phyloP scores from a whole-genome alignment of 2,797 vertebrate species.

The Tragelaphus eurycerus region DNA sequence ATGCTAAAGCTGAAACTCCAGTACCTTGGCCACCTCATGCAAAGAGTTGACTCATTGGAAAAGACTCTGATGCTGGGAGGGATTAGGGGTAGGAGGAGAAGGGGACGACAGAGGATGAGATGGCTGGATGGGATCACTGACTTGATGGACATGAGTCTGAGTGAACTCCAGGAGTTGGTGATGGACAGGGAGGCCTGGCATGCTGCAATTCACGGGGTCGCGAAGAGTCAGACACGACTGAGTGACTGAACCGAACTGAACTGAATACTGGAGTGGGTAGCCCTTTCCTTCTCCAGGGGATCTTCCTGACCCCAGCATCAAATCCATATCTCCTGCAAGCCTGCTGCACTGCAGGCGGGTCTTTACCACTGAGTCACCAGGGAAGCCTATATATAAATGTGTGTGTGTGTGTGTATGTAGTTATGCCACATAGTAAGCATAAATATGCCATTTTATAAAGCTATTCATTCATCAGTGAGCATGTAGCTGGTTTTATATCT shows the following conservation, averaged over 20 bases:
- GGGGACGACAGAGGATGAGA: too few relatives aligned
- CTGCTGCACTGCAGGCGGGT: accelerated
- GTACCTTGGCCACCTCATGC: accelerated
- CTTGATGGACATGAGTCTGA: accelerated
- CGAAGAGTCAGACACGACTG: too few relatives aligned
- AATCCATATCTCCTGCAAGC: not conserved
- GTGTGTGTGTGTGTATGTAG: not conserved
- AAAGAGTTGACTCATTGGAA: too few relatives aligned
- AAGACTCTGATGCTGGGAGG: too few relatives aligned
- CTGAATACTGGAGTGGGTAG: not conserved
- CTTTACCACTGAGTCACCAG: not conserved
- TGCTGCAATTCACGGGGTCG: too few relatives aligned
- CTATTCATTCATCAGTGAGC: not conserved
- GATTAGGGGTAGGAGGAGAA: too few relatives aligned
- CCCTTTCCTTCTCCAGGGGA: not conserved
- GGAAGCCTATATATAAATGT: not conserved
- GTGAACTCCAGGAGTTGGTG: too few relatives aligned
- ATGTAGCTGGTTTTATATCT: not conserved
- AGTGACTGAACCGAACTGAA: too few relatives aligned
- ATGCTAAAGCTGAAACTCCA: too few relatives aligned
- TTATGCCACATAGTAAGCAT: not conserved
- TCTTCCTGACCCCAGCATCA: not conserved
- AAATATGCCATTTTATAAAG: not conserved
- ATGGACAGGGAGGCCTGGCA: too few relatives aligned
- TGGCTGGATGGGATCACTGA: too few relatives aligned